Conservation (phyloP, 2,797 vertebrate species). For the Clamator glandarius region DNA sequence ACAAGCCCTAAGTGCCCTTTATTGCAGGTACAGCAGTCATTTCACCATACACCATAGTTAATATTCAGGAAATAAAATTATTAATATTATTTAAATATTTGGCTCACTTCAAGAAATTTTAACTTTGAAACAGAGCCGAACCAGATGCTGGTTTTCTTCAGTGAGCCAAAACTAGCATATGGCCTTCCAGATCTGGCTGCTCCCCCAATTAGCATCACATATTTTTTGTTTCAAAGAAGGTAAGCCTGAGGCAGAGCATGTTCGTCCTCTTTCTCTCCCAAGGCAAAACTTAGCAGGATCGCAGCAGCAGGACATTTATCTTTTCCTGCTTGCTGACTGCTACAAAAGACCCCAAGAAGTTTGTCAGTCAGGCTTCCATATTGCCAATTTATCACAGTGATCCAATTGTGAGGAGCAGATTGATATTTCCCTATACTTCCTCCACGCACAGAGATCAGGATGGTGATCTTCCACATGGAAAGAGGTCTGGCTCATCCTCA, state of each 20-base stretch:
- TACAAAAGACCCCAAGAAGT: background rate
- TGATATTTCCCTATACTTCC: background rate
- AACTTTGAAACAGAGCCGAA: slow-evolving; percentile 46
- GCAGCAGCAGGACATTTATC: background rate
- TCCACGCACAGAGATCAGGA: background rate
- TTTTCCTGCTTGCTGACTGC: background rate
- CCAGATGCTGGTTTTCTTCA: slow-evolving; percentile 54
- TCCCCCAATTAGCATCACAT: background rate
- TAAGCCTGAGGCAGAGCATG: background rate
- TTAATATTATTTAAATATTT: slow-evolving; percentile 59
- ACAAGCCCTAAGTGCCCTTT: slow-evolving; percentile 48
- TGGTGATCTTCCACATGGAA: background rate
- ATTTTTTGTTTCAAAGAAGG: slow-evolving; percentile 12
- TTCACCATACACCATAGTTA: slow-evolving; percentile 7
- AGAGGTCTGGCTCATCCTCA: background rate
- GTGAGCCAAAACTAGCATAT: slow-evolving; percentile 41
- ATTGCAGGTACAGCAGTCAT: slow-evolving; percentile 28
- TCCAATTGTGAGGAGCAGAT: background rate
- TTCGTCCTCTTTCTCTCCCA: background rate
- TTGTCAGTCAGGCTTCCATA: background rate
- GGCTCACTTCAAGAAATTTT: slow-evolving; percentile 46
- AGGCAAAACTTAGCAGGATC: background rate
- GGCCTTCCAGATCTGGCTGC: slow-evolving; percentile 14
- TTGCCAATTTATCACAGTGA: background rate
- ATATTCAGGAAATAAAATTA: slow-evolving; percentile 64